Percentiles rank a stretch among this genome's conserved stretches.
Conservation (phyloP, 2,113 vertebrate genomes). For the Varanus komodoensis region DNA sequence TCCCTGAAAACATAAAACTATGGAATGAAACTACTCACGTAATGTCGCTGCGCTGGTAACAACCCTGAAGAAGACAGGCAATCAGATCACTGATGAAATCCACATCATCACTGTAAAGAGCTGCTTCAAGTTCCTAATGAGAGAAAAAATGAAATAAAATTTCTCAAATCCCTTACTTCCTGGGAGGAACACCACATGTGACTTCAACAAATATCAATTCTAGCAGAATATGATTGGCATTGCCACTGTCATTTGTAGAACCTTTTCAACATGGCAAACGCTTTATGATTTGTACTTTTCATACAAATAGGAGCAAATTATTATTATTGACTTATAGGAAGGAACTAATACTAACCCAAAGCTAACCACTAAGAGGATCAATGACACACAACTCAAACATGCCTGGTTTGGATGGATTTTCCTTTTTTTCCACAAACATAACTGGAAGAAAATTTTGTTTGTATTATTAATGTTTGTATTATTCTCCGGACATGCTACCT, state of each 20-base stretch:
- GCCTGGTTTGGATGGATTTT: neutral
- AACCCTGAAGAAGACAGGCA: slow-evolving; percentile 94
- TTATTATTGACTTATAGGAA: neutral
- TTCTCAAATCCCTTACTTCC: slow-evolving; percentile 24
- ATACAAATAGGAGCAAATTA: neutral
- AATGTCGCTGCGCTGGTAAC: slow-evolving; percentile 96
- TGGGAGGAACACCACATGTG: neutral
- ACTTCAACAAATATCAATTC: neutral
- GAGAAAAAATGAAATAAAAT: slow-evolving; percentile 41
- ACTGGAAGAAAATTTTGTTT: neutral
- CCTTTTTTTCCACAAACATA: neutral
- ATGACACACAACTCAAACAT: neutral
- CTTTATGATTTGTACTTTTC: neutral
- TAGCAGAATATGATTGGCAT: neutral
- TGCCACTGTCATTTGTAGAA: neutral
- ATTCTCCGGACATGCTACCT: neutral
- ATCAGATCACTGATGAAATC: slow-evolving; percentile 94
- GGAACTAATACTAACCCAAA: neutral
- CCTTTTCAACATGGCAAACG: neutral
- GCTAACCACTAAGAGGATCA: neutral
- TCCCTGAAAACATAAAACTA: slow-evolving; percentile 33
- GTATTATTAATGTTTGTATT: neutral
- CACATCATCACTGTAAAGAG: slow-evolving; percentile 89
- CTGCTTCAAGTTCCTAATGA: slow-evolving; percentile 93
- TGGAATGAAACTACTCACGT: slow-evolving; percentile 84